Percentiles rank a stretch among this genome's conserved stretches.
Evolutionary conservation across 2,797 vertebrate genomes (phyloP).

Genomic region (Falco columbarius): DNA sequence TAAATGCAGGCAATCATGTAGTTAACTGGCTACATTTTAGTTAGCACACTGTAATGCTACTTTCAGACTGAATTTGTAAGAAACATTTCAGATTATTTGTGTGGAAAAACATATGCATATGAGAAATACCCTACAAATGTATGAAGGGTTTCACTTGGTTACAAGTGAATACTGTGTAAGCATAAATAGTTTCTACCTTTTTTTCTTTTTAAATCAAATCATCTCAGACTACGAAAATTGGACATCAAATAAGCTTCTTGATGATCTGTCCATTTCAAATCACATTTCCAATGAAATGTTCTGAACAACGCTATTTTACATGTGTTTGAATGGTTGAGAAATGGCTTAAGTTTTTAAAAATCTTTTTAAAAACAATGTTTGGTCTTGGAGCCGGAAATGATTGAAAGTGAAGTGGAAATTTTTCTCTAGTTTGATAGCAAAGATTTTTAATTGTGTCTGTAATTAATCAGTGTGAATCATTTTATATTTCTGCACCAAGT

Average conservation of each 20-base stretch:
- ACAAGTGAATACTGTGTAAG: not conserved
- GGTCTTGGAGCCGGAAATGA: not conserved
- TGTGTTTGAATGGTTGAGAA: not conserved
- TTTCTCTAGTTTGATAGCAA: not conserved
- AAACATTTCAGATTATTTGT: not conserved
- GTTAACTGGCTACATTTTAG: slow-evolving; percentile 6
- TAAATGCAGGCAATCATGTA: slow-evolving; percentile 31
- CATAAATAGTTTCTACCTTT: not conserved
- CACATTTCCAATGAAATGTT: not conserved
- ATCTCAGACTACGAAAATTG: not conserved
- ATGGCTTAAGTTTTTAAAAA: not conserved
- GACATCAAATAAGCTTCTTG: not conserved
- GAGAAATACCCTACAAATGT: not conserved
- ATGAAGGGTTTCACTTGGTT: not conserved
- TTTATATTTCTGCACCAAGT: not conserved
- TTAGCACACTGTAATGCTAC: not conserved
- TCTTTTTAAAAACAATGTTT: not conserved
- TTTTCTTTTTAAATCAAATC: not conserved
- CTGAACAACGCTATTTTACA: not conserved
- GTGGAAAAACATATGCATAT: not conserved
- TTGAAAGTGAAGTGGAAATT: not conserved
- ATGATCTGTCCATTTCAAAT: not conserved
- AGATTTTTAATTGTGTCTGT: not conserved
- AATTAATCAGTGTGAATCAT: not conserved
- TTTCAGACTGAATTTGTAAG: not conserved